Conservation (phyloP, 1,140 invertebrate species). For the Drosophila guanche region DNA sequence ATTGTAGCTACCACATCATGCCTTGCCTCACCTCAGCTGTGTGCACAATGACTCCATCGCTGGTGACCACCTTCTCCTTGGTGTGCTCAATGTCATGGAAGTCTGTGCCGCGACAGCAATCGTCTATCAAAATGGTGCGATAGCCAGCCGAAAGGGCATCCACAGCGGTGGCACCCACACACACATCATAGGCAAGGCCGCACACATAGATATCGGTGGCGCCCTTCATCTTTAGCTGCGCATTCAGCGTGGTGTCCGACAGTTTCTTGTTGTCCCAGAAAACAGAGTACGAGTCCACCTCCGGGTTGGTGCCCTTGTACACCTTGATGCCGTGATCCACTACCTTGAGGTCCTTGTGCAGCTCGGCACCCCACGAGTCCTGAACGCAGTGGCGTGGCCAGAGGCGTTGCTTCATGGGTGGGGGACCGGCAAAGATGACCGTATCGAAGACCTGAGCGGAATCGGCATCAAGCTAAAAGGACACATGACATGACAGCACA, state of each 20-base stretch:
- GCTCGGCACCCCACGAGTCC: slow-evolving; percentile 95
- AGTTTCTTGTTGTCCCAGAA: slow-evolving; percentile 98
- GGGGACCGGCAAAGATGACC: slow-evolving; percentile 94
- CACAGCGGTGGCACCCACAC: slow-evolving; percentile 95
- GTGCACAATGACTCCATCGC: slow-evolving; percentile 91
- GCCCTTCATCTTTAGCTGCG: slow-evolving; percentile 90
- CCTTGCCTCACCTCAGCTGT: slow-evolving; percentile 85
- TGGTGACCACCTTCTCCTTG: slow-evolving; percentile 89
- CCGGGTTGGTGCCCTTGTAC: slow-evolving; percentile 96
- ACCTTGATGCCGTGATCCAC: slow-evolving; percentile 91
- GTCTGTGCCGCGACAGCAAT: slow-evolving; percentile 95
- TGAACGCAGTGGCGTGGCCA: slow-evolving; percentile 99
- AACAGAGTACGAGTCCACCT: slow-evolving; percentile 98
- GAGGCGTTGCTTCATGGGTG: slow-evolving; percentile 91
- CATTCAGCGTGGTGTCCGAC: slow-evolving; percentile 92
- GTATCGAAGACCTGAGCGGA: slow-evolving; percentile 94
- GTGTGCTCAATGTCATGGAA: slow-evolving; percentile 92
- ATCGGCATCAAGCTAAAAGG: slow-evolving; percentile 86
- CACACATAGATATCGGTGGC: slow-evolving; percentile 97
- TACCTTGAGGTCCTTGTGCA: slow-evolving; percentile 95
- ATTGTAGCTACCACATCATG: too few relatives aligned
- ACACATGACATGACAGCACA: slow-evolving; percentile 10
- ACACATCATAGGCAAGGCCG: slow-evolving; percentile 98
- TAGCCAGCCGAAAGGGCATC: slow-evolving; percentile 95
- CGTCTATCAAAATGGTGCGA: slow-evolving; percentile 94